Evolutionary conservation across 2,797 vertebrate species (phyloP), one percentile per base, ranked within the genome.

Genomic region (Rachycentron canadum): DNA sequence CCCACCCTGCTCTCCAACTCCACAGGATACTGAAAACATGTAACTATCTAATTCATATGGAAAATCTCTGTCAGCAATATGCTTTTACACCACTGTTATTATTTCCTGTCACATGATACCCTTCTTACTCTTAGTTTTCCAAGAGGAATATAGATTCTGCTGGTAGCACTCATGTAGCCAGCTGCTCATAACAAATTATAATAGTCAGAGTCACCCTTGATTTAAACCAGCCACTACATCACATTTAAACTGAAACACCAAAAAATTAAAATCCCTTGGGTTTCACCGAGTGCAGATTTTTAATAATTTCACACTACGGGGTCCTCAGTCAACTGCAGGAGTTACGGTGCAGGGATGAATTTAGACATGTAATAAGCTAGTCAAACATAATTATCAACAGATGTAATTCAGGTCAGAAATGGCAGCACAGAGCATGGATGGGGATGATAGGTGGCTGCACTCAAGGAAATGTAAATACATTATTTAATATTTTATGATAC

Each of bases 1-100:
- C 69, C 34, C 38, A 62, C 41, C 40, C 38, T 41, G 50, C 59
- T 32, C 23, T 55, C 59, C 56, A 78, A 63, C 80, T 76, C 63
- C 50, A 79, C 52, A 52, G 56, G 64, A 74, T 82, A 67, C 63
- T 67, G 80, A 66, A 78, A 85, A 71, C 76, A 45, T 68, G 68
- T 80, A 75, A 69, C 68, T 30, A 52, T 49, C 81, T 83, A 34
- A 84, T 88, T 88, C 84, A 75, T 78, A 86, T 41, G 90, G 89
- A 89, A 89, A 83, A 32, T 56, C 75, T 94, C 93, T 82, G 82
- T 93, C 93, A 93, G 78, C 88, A 50, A 73, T 55, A 45, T 45
- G 78, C 86, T 91, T 84, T 90, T 87, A 87, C 83, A 70, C 63
- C 57, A 57, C 55, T 30, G 55, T 70, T 81, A 76, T 86, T 81